Evolutionary conservation across 2,113 vertebrate genomes (phyloP), one percentile per base, ranked within the genome.

Genomic region (Leuciscus idus): DNA sequence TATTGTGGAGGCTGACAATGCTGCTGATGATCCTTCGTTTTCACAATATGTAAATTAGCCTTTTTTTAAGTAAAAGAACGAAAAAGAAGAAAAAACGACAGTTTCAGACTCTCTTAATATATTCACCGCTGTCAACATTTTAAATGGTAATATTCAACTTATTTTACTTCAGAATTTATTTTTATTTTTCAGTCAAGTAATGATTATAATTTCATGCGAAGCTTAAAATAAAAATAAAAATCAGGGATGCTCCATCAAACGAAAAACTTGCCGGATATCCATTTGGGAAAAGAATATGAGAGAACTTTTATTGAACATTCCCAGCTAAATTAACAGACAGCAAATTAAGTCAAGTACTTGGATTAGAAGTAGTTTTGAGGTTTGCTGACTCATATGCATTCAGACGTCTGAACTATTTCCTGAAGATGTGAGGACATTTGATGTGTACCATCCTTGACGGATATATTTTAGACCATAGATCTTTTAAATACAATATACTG

Each of bases 401-500:
- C 85, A 74, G 13, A 48, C 73, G 77, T 74, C 84, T 79, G 19
- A 78, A 52, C 74, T 85, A 26, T 13, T 85, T 68, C 48, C 48
- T 80, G 75, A 80, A 80, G 46, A 80, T 72, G 50, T 74, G 36
- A 88, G 8, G n/a, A 80, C 13, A 39, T 50, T 10, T 48, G 62
- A 78, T 46, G 30, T 72, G 73, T 52, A 64, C 11, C 73, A 61
- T 59, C 74, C 46, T 57, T 57, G 30, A 46, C 76, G 26, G 30
- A 84, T 57, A 73, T 83, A 66, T 85, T 88, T 66, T 88, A 82
- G 80, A 86, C 39, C 75, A 84, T 57, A 48, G 6, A 23, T 77
- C 21, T 81, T 86, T 84, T 89, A 89, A 89, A 86, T 87, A 89
- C 48, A 55, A 73, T 84, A 84, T 46, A 50, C 30, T 84, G 84